Conservation (phyloP, 2,797 vertebrate species). For the Gobio occitaniae region DNA sequence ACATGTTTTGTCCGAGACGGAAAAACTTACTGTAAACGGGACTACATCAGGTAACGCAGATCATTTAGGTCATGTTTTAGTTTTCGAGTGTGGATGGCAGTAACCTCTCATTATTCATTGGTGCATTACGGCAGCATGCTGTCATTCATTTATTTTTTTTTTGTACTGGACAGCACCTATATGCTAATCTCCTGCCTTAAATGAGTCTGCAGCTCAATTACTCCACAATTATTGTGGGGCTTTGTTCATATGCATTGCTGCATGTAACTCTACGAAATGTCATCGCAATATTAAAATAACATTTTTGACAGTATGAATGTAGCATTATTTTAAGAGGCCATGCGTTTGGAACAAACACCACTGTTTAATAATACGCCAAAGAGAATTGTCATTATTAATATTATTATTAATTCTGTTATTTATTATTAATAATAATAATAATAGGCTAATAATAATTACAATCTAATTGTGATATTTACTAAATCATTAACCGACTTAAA, state of each 20-base stretch:
- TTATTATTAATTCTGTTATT: conserved; percentile 8
- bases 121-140: conserved; percentile 35
- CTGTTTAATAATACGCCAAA: background rate
- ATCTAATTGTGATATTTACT: background rate
- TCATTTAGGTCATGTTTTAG: conserved; percentile 44
- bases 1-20: conserved; percentile 97
- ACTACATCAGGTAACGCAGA: conserved; percentile 88
- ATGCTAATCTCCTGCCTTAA: conserved; percentile 56
- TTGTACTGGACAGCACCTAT: conserved; percentile 56
- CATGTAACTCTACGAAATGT: conserved; percentile 17
- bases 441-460: conserved; percentile 14
- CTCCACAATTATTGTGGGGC: conserved; percentile 29
- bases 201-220: conserved; percentile 52
- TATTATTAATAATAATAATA: conserved; percentile 24
- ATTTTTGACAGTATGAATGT: conserved; percentile 32
- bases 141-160: conserved; percentile 36
- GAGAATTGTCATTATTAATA: background rate
- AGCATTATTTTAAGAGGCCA: background rate
- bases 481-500: background rate
- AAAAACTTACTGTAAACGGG: conserved; percentile 97
- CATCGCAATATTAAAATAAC: conserved; percentile 17
- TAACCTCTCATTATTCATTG: conserved; percentile 45
- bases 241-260: conserved; percentile 36
- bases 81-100: conserved; percentile 34
- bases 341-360: background rate